Evolutionary conservation across 2,797 vertebrate genomes (phyloP), one percentile per base, ranked within the genome.

Genomic region (Tragopan temminckii): DNA sequence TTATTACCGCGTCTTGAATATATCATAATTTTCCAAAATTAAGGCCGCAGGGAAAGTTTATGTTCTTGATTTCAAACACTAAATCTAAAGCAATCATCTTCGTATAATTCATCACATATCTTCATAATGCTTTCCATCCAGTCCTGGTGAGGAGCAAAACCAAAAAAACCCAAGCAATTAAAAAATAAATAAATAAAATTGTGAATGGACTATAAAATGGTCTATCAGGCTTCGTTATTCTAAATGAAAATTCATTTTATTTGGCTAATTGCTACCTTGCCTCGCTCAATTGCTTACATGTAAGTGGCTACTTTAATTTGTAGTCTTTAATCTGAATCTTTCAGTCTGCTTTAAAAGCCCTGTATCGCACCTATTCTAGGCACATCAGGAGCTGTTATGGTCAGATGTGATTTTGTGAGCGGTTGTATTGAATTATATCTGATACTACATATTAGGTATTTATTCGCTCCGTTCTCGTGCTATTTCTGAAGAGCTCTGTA

Each of bases 261-360:
- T 46, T 21, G 2, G 36, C 78, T 91, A 88, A 87, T 91, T 92
- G 85, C 23, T 82, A 12, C 72, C 85, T 83, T 88, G 69, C 89
- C 50, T 96, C 1, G 0, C 48, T 78, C 23, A 0, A 0, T 71
- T 58, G 67, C 55, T 55, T 46, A 33, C 0, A 1, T 83, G 74
- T 57, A 77, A 78, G 67, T 72, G 53, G 64, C 93, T 68, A 36
- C 85, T 82, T 29, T 40, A 25, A 85, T 91, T 68, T 83, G 89
- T 74, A 43, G 50, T 50, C 79, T 74, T 64, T 36, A 93, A 89
- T 91, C 62, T 45, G 52, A 80, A 94, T 93, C 75, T 80, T 85
- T 61, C 40, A 57, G n/a, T 81, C 81, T 70, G 67, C 67, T 84
- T 87, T 74, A 45, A 64, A 70, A 77, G 7, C 52, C 77, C 61